These are phyloP conservation scores for Clarias magur DNA, from an alignment of 2,113 vertebrate genomes.

Conservation along the genomic window DNA sequence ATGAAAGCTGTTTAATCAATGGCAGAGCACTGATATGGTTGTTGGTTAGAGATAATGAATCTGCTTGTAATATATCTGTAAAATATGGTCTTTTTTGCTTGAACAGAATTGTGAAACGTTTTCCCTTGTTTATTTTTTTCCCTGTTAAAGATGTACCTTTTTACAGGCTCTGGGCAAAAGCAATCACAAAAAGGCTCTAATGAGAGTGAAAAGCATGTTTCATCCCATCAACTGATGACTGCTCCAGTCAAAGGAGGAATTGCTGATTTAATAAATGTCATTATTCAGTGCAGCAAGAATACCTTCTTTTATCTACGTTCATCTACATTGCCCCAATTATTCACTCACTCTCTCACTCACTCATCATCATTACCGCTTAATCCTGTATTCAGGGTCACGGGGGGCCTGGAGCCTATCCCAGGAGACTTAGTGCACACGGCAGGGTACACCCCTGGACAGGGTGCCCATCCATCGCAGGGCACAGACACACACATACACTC, in stretches of 20 bases:
- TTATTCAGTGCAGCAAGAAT: neutral
- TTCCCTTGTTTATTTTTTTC: neutral
- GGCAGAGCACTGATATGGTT: neutral
- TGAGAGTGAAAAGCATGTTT: conserved; percentile 23
- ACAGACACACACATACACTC: no score
- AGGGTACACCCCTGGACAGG: no score
- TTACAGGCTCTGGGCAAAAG: conserved; percentile 17
- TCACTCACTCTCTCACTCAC: no score
- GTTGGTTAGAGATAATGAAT: neutral
- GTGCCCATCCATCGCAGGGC: no score
- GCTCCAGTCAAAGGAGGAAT: conserved; percentile 18
- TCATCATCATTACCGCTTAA: no score
- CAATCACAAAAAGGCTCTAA: conserved; percentile 26
- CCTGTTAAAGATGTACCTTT: conserved; percentile 23
- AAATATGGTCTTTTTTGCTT: neutral
- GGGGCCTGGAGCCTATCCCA: no score
- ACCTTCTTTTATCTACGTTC: neutral
- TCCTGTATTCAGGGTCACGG: no score
- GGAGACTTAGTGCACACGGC: no score
- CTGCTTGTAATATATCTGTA: neutral
- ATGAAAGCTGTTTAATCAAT: neutral
- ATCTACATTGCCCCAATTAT: neutral
- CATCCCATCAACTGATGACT: conserved; percentile 26
- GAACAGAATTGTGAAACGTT: conserved; percentile 3
- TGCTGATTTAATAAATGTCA: conserved; percentile 29